Percentiles rank a stretch among this genome's conserved stretches.
Conservation (phyloP, 2,113 vertebrate genomes). For the Hypomesus transpacificus region DNA sequence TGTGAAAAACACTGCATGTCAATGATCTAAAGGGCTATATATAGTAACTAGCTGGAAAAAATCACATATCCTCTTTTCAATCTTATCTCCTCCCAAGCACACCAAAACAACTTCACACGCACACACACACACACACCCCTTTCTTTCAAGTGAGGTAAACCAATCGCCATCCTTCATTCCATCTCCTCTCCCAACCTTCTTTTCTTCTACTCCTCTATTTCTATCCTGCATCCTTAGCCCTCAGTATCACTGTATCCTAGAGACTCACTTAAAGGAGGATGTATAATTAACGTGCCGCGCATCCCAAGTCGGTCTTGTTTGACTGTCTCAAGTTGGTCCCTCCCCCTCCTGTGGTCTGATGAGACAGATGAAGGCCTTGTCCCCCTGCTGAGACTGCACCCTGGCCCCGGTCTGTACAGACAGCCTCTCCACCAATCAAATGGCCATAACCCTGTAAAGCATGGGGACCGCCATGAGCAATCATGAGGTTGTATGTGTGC, state of each 20-base stretch:
- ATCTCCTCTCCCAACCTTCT: not conserved
- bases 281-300: conserved; percentile 65
- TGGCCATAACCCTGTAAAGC: no score
- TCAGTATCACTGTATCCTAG: conserved; percentile 32
- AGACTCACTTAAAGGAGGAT: conserved; percentile 43
- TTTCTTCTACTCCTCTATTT: conserved; percentile 1
- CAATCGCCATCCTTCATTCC: not conserved
- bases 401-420: no score
- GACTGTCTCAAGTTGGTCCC: conserved; percentile 37
- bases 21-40: conserved; percentile 63
- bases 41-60: conserved; percentile 62
- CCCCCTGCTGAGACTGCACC: no score
- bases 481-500: no score
- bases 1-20: conserved; percentile 55
- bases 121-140: conserved; percentile 9
- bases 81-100: conserved; percentile 16
- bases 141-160: conserved; percentile 16
- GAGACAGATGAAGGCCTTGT: conserved; percentile 7
- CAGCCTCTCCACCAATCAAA: not conserved
- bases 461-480: no score
- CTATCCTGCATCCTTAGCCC: conserved; percentile 21
- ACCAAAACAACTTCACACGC: conserved; percentile 8
- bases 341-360: conserved; percentile 5
- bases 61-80: conserved; percentile 26
- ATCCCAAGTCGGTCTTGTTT: conserved; percentile 69